A percentile compares a stretch with the other conserved stretches of the same genome.
Evolutionary conservation across 1,140 invertebrate genomes (phyloP).

Genomic region (Drosophila seguyi): DNA sequence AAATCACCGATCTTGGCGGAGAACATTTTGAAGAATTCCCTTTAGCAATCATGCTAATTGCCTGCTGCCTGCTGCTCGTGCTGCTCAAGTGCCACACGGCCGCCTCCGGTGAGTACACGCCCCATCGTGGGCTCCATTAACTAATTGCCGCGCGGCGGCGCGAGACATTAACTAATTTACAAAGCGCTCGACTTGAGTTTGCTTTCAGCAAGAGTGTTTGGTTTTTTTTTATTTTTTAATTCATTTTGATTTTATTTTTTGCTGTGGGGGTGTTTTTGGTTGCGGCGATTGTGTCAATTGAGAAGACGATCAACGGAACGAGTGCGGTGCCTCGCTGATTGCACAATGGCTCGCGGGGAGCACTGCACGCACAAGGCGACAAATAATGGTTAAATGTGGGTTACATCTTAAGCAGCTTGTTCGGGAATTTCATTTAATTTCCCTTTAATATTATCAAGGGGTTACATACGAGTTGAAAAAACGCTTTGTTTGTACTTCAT

Average conservation of each 20-base stretch:
- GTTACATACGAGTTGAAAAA: background rate
- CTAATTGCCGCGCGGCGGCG: conserved; percentile 41
- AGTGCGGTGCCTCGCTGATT: conserved; percentile 18
- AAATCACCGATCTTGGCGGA: background rate
- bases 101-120: conserved; percentile 34
- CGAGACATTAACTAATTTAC: conserved; percentile 56
- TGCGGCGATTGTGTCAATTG: conserved; percentile 33
- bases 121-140: conserved; percentile 50
- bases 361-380: background rate
- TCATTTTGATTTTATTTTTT: background rate
- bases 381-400: conserved; percentile 14
- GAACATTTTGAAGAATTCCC: background rate
- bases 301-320: conserved; percentile 33
- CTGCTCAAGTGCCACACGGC: conserved; percentile 23
- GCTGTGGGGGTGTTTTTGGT: conserved; percentile 4
- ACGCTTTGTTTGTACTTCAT: background rate
- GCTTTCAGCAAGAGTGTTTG: background rate
- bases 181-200: conserved; percentile 25
- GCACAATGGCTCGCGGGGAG: conserved; percentile 18
- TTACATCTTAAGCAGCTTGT: conserved; percentile 3
- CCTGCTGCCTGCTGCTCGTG: conserved; percentile 21
- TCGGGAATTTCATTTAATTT: background rate
- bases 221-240: background rate
- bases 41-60: conserved; percentile 18
- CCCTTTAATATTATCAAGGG: background rate